A percentile compares a stretch with the other conserved stretches of the same genome.
These are phyloP conservation scores for Cryptus armator DNA, from an alignment of 2,888 invertebrate species.

Conservation along the genomic window DNA sequence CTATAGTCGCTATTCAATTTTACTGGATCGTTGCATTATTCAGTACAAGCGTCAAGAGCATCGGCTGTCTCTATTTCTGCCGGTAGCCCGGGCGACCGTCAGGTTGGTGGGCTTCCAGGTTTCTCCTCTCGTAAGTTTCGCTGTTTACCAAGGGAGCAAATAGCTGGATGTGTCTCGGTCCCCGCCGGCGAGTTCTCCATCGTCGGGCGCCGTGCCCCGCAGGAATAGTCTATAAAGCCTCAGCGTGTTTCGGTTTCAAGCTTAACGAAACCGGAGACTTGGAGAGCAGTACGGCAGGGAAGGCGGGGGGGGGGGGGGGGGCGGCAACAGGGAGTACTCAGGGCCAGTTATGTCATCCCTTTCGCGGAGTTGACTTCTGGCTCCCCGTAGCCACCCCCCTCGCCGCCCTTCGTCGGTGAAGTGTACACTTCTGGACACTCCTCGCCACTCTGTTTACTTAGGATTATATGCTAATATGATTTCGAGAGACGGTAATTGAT, in stretches of 20 bases:
- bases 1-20: conserved; percentile 76
- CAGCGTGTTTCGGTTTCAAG: conserved; percentile 32
- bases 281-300: neutral
- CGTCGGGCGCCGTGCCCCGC: conserved; percentile 46
- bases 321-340: conserved; percentile 15
- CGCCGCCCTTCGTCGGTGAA: neutral
- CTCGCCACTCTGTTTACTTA: conserved; percentile 66
- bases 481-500: conserved; percentile 64
- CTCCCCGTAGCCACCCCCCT: conserved; percentile 4
- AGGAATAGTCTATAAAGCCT: conserved; percentile 58
- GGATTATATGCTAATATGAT: conserved; percentile 69
- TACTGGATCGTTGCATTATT: conserved; percentile 78
- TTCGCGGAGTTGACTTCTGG: conserved; percentile 13
- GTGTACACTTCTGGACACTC: conserved; percentile 12
- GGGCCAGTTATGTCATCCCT: conserved; percentile 47
- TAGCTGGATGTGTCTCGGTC: conserved; percentile 70
- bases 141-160: conserved; percentile 79
- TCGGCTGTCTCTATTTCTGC: conserved; percentile 80
- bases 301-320: conserved; percentile 4
- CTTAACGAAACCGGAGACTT: conserved; percentile 51
- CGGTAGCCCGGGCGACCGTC: conserved; percentile 56
- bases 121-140: conserved; percentile 70
- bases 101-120: conserved; percentile 61
- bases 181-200: conserved; percentile 40
- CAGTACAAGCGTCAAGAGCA: conserved; percentile 77